Conservation (phyloP, 2,888 invertebrate genomes). For the Drosophila austrosaltans region DNA sequence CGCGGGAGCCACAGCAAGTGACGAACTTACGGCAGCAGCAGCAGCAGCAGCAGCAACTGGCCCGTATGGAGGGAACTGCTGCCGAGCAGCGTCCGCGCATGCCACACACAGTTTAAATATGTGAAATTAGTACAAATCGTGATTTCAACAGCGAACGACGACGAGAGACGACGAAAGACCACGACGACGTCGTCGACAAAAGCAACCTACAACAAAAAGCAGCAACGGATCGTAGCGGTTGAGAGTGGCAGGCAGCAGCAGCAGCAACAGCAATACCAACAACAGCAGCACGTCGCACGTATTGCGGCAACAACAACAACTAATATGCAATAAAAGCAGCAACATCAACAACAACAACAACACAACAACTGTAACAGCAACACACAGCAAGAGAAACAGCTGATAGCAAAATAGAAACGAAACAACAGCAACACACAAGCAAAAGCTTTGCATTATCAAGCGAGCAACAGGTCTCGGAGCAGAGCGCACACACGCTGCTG, state of each 20-base stretch:
- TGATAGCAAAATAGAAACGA: constrained; percentile 72
- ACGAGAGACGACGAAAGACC: constrained; percentile 74
- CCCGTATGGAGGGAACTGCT: constrained; percentile 56
- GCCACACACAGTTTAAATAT: constrained; percentile 83
- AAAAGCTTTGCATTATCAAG: constrained; percentile 71
- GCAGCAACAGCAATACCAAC: constrained; percentile 65
- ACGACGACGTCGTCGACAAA: constrained; percentile 59
- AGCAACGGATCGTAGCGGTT: constrained; percentile 62
- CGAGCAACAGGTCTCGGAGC: constrained; percentile 73
- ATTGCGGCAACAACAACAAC: constrained; percentile 28
- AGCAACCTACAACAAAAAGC: constrained; percentile 58
- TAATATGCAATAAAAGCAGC: background rate
- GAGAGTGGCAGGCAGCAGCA: constrained; percentile 38
- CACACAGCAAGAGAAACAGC: constrained; percentile 58
- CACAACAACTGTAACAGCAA: no score
- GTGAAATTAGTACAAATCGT: constrained; percentile 84
- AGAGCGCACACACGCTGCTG: constrained; percentile 74
- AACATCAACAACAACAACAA: constrained; percentile 21
- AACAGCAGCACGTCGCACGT: constrained; percentile 17
- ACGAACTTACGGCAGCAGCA: constrained; percentile 77
- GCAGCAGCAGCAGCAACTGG: constrained; percentile 51
- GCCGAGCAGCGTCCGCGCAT: constrained; percentile 71
- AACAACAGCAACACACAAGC: constrained; percentile 30
- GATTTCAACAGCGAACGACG: constrained; percentile 84
- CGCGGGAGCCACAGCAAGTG: constrained; percentile 70